These are phyloP conservation scores for Osmoderma eremita DNA, from an alignment of 2,888 invertebrate species.

Conservation along the genomic window DNA sequence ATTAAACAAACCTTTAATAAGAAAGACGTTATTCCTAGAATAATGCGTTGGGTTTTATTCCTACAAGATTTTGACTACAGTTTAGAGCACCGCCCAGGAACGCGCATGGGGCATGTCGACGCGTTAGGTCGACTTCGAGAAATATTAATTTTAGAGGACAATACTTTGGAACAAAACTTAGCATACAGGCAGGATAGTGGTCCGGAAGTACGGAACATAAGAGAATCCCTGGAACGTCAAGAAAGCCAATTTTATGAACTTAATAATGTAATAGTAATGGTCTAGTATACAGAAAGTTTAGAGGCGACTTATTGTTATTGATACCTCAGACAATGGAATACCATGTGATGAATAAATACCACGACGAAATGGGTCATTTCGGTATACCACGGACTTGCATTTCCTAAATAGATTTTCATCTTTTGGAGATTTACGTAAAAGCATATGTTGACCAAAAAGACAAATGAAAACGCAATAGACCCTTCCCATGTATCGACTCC, in stretches of 20 bases:
- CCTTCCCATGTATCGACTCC: too few species aligned
- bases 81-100: too few species aligned
- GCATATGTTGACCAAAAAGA: too few species aligned
- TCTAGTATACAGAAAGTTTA: background rate
- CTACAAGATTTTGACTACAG: background rate
- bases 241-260: background rate
- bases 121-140: background rate
- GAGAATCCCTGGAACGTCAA: background rate
- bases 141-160: background rate
- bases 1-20: conserved; percentile 24
- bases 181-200: background rate
- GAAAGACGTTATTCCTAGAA: conserved; percentile 49
- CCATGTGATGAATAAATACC: background rate
- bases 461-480: too few species aligned
- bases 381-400: too few species aligned
- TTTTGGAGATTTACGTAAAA: too few species aligned
- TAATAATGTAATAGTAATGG: too few species aligned
- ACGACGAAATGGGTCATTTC: background rate
- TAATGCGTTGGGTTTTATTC: conserved; percentile 19
- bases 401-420: too few species aligned
- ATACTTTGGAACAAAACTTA: background rate
- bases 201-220: background rate
- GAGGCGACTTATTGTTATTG: background rate
- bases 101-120: conserved; percentile 2
- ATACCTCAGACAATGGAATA: background rate